Conservation (phyloP, 1,140 invertebrate species). For the Drosophila pseudoobscura region DNA sequence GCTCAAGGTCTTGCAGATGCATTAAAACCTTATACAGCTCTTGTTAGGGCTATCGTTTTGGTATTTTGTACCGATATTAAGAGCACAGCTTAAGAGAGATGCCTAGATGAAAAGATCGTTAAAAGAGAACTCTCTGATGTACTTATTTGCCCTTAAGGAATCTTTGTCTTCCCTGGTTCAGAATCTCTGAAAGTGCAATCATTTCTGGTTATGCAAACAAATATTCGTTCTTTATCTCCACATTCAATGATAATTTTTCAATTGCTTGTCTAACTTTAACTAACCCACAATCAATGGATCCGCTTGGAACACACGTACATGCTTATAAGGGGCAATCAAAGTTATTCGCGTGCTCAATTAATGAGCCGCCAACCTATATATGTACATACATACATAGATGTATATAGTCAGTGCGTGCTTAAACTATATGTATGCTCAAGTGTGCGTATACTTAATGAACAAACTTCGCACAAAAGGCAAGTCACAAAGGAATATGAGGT, state of each 20-base stretch:
- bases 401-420: background rate
- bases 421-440: constrained; percentile 3
- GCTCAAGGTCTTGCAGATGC: too few relatives aligned
- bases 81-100: too few relatives aligned
- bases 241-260: background rate
- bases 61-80: too few relatives aligned
- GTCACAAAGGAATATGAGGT: constrained; percentile 47
- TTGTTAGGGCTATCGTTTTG: too few relatives aligned
- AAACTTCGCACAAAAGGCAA: constrained; percentile 46
- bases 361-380: constrained; percentile 21
- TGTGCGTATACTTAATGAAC: constrained; percentile 51
- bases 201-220: too few relatives aligned
- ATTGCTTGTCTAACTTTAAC: constrained; percentile 20
- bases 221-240: background rate
- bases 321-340: constrained; percentile 15
- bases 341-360: constrained; percentile 32
- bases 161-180: background rate
- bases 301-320: constrained; percentile 8
- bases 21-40: too few relatives aligned
- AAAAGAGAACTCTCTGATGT: too few relatives aligned
- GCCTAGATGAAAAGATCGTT: too few relatives aligned
- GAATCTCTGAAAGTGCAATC: too few relatives aligned
- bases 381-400: too few relatives aligned
- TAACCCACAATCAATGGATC: background rate
- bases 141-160: too few relatives aligned